Conservation (phyloP, 2,888 invertebrate genomes). For the Macaria liturata region DNA sequence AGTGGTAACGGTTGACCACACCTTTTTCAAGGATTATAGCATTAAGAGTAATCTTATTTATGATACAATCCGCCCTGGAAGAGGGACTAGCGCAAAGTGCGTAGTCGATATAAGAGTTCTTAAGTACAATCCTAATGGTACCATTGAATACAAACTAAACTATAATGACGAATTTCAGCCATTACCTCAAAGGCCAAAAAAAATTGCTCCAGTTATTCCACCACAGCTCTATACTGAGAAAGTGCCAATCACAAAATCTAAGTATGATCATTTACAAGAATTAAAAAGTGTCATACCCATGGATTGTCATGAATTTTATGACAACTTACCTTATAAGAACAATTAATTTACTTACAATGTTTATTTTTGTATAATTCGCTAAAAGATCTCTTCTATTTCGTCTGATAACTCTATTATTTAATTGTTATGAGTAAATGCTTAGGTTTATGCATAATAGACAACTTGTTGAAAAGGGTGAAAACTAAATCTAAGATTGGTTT, state of each 20-base stretch:
- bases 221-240: not conserved
- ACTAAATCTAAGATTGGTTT: too few relatives aligned
- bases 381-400: not conserved
- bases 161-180: not conserved
- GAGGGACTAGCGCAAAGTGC: not conserved
- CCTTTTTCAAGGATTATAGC: slow-evolving; percentile 8
- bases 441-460: too few relatives aligned
- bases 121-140: slow-evolving; percentile 6
- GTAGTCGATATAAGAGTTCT: slow-evolving; percentile 6
- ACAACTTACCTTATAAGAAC: not conserved
- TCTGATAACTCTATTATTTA: too few relatives aligned
- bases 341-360: not conserved
- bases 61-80: slow-evolving; percentile 8
- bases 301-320: slow-evolving; percentile 2
- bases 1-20: not conserved
- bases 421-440: too few relatives aligned
- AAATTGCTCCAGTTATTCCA: not conserved
- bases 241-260: not conserved
- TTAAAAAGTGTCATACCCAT: not conserved
- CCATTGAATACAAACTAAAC: not conserved
- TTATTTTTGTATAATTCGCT: not conserved
- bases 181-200: not conserved
- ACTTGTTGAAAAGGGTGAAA: too few relatives aligned
- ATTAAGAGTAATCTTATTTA: slow-evolving; percentile 5
- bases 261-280: not conserved